Evolutionary conservation across 2,888 invertebrate species (phyloP).

Genomic region (Dryobota labecula): DNA sequence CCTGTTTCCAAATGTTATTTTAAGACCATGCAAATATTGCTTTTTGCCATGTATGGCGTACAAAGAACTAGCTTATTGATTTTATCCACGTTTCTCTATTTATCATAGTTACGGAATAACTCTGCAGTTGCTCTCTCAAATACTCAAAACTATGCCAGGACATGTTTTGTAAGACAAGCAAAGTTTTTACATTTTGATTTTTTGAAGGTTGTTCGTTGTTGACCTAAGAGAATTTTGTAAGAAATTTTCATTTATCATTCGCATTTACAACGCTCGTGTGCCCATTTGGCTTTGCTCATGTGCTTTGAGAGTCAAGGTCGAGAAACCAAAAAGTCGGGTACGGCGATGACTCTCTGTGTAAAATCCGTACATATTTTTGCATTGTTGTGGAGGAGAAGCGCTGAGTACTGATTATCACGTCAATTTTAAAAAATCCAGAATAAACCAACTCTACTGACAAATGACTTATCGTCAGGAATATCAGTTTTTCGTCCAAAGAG

Average conservation of each 20-base stretch:
- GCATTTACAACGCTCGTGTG: neutral
- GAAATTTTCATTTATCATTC: conserved; percentile 5
- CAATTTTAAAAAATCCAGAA: neutral
- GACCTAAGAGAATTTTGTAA: neutral
- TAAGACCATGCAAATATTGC: too few relatives aligned
- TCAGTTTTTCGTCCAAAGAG: conserved; percentile 13
- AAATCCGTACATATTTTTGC: neutral
- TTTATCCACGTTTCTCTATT: neutral
- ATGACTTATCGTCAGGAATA: conserved; percentile 6
- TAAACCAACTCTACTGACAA: conserved; percentile 3
- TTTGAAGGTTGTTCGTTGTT: conserved; percentile 14
- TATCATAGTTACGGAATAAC: neutral
- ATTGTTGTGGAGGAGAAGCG: too few relatives aligned
- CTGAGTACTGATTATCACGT: too few relatives aligned
- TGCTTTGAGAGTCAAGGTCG: neutral
- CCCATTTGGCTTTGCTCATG: neutral
- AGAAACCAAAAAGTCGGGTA: neutral
- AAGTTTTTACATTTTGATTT: conserved; percentile 12
- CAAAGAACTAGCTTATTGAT: neutral
- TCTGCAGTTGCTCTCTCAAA: neutral
- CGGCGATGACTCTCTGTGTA: too few relatives aligned
- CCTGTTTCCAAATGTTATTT: too few relatives aligned
- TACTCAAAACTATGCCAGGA: neutral
- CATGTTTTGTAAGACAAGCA: neutral
- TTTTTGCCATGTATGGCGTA: too few relatives aligned